Evolutionary conservation across 37 sponge, comb jelly and placozoan species (phyloP).

Genomic region (Oopsacas minuta): DNA sequence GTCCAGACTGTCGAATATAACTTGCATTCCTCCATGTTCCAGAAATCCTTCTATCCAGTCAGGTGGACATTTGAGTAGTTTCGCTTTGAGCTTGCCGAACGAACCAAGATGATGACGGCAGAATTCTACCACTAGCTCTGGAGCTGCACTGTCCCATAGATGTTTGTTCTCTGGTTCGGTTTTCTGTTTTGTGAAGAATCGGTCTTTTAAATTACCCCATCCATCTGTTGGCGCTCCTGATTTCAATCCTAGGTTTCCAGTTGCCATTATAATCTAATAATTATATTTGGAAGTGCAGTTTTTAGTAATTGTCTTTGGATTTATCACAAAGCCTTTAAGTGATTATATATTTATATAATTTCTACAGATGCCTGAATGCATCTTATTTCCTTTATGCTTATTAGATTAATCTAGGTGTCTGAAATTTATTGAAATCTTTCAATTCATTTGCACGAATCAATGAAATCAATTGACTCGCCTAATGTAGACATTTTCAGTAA

Average conservation of each 20-base stretch:
- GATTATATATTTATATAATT: too few species aligned
- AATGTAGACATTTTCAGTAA: too few species aligned
- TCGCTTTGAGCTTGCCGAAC: neutral
- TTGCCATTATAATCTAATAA: neutral
- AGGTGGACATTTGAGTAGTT: neutral
- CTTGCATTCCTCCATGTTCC: constrained; percentile 50
- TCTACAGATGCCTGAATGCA: too few species aligned
- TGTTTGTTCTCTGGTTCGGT: neutral
- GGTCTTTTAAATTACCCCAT: neutral
- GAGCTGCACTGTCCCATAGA: constrained; percentile 6
- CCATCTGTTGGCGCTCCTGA: neutral
- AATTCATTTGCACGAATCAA: too few species aligned
- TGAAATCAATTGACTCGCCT: too few species aligned
- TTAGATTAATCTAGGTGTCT: too few species aligned
- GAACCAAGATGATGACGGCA: neutral
- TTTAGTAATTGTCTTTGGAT: too few species aligned
- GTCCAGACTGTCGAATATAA: constrained; percentile 65
- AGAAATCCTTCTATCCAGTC: constrained; percentile 77
- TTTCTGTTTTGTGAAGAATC: neutral
- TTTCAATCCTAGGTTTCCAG: neutral
- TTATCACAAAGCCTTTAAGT: too few species aligned
- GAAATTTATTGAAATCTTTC: too few species aligned
- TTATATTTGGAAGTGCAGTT: too few species aligned
- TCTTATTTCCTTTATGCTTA: too few species aligned
- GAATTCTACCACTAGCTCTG: neutral